Evolutionary conservation across 2,888 invertebrate genomes (phyloP), one percentile per base, ranked within the genome.

Genomic region (Plusia festucae): DNA sequence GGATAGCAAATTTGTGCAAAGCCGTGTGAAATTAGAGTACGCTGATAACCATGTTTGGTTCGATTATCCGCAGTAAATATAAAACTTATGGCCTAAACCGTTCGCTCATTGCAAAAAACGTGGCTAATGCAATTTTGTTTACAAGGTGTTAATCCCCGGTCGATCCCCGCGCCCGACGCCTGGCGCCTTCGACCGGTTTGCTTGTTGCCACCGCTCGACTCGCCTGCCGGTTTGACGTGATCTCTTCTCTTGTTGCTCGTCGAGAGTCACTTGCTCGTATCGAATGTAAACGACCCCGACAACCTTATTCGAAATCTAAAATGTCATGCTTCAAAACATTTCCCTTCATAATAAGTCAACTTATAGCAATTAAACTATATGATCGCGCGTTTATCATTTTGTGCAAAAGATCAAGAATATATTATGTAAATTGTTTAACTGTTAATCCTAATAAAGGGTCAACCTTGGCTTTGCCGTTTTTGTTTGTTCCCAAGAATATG

Each of bases 181-280:
- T 90, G 94, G 94, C 94, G 94, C 94, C 94, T 84, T 80, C 91
- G 91, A 94, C 94, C 94, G 94, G 94, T 95, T 94, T 93, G 81
- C 88, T 86, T 84, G 88, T 88, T 88, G 93, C 92, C 91, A 91
- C 91, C 90, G 89, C 90, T 88, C 89, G 88, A 82, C 90, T 88
- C 86, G 87, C 83, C 82, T 85, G 92, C 93, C 93, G 92, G 94
- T 93, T 94, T 93, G 92, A 93, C 92, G 91, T 91, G 94, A 91
- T 91, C 90, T 92, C 93, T 90, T 91, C 93, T 91, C 92, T 90
- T 88, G 89, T 90, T 90, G 90, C 88, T 90, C 90, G 88, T 88
- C 86, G 88, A 88, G 83, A 85, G 80, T 86, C 88, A 90, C 91
- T 91, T 90, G 90, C 87, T 87, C 87, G 87, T 89, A 87, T 90